Conservation (phyloP, 2,888 invertebrate genomes). For the Andricus quercusramuli region DNA sequence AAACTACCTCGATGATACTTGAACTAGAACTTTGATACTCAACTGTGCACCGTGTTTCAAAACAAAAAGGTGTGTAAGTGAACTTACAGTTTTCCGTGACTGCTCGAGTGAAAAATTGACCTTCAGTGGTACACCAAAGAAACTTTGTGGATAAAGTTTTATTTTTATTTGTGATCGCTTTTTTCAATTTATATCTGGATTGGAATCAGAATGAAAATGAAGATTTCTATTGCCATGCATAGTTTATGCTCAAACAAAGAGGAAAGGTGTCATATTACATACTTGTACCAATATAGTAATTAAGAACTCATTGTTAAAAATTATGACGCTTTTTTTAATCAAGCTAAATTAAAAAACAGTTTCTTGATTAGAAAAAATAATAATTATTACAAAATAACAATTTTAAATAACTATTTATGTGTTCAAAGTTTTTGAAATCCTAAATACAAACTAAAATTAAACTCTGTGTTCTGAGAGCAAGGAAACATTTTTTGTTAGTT, state of each 20-base stretch:
- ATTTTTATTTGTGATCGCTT: neutral
- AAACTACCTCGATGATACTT: constrained; percentile 45
- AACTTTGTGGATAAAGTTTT: constrained; percentile 15
- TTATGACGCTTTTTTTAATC: too few species aligned
- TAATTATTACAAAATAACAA: too few species aligned
- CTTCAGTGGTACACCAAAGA: neutral
- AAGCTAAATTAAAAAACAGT: too few species aligned
- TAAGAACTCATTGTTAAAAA: too few species aligned
- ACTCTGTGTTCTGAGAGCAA: too few species aligned
- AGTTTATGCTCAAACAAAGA: neutral
- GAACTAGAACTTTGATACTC: constrained; percentile 29
- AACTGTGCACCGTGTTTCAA: constrained; percentile 19
- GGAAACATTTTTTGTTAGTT: too few species aligned
- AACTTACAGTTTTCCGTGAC: constrained; percentile 30
- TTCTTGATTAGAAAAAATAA: too few species aligned
- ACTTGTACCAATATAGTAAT: too few species aligned
- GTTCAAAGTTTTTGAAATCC: too few species aligned
- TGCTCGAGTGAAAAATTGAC: constrained; percentile 30
- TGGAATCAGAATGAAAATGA: neutral
- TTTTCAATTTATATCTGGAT: neutral
- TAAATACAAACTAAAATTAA: too few species aligned
- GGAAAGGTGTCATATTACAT: neutral
- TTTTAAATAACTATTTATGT: too few species aligned
- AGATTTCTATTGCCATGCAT: too few species aligned
- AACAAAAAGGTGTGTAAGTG: constrained; percentile 36